Base-by-base conservation (phyloP, 2,113 vertebrate species). In the Poeciliopsis turrubarensis region DNA sequence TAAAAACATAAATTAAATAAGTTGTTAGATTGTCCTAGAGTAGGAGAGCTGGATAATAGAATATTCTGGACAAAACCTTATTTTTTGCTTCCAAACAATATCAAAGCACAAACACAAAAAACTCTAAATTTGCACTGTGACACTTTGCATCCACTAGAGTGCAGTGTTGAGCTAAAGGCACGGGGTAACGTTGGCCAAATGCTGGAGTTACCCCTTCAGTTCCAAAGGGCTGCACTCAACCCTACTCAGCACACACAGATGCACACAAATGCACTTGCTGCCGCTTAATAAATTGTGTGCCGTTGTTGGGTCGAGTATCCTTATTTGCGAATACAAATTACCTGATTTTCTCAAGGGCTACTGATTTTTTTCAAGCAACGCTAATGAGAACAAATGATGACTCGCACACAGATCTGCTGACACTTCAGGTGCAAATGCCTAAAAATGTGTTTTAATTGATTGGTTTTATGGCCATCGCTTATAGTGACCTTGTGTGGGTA, bases 361-460 rank as follows among this genome's bases (percentile, higher is more conserved):
- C 93, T 93, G 92, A 94, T 57, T 94, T 93, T 94, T 86, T 91
- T 76, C 62, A 64, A 77, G 90, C 81, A 87, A 84, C 87, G 57
- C 92, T 95, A 95, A 95, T 93, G 94, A 95, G 93, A 95, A 94
- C 88, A 93, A 93, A 94, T 87, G 92, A 93, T 81, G 85, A 90
- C 87, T 84, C 37, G 68, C 65, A 12, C 76, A n/a, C 85, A 89
- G 89, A 93, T 88, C 85, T 92, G 93, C 93, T 91, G 93, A 93
- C 90, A 93, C 90, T 84, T 89, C 90, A 87, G 79, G 85, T 73
- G 60, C 75, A 81, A 79, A 86, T 75, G 75, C 80, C 79, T 84
- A 88, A 88, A 93, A 90, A 88, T 60, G 74, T 8, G 47, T 91
- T 92, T 91, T 91, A 94, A 94, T 93, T 91, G 88, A 93, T 90